Evolutionary conservation across 2,888 invertebrate species (phyloP), one percentile per base, ranked within the genome.

Genomic region (Saturnia pavonia): DNA sequence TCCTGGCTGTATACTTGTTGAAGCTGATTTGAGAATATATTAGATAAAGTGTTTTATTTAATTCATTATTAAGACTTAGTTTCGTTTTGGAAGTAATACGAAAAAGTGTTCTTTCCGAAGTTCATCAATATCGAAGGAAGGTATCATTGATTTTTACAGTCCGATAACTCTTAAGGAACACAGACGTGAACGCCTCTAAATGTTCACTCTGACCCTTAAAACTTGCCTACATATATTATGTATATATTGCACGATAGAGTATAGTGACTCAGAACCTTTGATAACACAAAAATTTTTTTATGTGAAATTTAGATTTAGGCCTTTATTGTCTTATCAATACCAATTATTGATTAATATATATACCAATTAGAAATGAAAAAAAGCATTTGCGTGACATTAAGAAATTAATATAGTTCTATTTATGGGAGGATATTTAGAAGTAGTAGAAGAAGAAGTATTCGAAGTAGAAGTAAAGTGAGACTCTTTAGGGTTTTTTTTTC

Each of bases 91-190:
- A 60, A 27, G 14, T 27, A 60, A 19, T 9, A 25, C 25, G 14
- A 27, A 60, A 25, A 40, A 19, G n/a, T 40, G 40, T 9, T n/a
- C 16, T 40, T n/a, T 65, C 40, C 19, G n/a, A 40, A 65, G 40
- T 65, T 65, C 65, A 65, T 65, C 65, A 65, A n/a, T 40, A 65
- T 65, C 40, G 40, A n/a, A 34, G 65, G 40, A 65, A 65, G 40
- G 65, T 65, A n/a, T 40, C 65, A 65, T 65, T 65, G 65, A 65
- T 65, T 65, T 65, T 65, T 65, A 65, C 65, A 65, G 19, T 65
- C 54, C 54, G 54, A 11, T 68, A 43, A 16, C 67, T 67, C 67
- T 48, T 54, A 54, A 51, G 68, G 14, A 54, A 68, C 40, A 34
- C 68, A 68, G 48, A 68, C 51, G 54, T 51, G 68, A 68, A n/a